A percentile compares a stretch with the other conserved stretches of the same genome.
phyloP scores from a whole-genome alignment of 2,113 vertebrate species.

The Aegypius monachus region DNA sequence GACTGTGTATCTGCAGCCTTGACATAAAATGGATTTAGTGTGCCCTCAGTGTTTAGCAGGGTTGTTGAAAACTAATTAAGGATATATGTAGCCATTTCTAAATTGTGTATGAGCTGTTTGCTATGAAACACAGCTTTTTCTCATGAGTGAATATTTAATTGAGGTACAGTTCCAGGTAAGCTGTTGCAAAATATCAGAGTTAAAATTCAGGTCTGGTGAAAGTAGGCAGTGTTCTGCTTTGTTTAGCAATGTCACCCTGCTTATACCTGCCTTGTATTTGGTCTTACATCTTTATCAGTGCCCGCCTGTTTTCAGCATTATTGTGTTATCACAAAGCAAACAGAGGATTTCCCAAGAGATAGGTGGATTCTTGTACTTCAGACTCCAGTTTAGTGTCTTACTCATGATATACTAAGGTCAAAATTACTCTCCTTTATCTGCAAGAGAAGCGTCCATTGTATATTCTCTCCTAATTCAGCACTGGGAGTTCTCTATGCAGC shows the following conservation, averaged over 20 bases:
- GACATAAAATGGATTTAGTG: constrained; percentile 48
- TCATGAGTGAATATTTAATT: constrained; percentile 37
- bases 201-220: constrained; percentile 43
- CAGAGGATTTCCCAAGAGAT: constrained; percentile 63
- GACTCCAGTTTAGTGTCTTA: constrained; percentile 24
- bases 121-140: constrained; percentile 27
- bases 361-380: constrained; percentile 57
- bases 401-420: background rate
- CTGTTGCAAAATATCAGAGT: background rate
- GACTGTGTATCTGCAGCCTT: constrained; percentile 13
- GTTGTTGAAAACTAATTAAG: constrained; percentile 53
- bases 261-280: constrained; percentile 25
- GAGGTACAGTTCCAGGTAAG: background rate
- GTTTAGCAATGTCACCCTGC: constrained; percentile 36
- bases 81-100: constrained; percentile 44
- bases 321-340: constrained; percentile 36
- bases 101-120: constrained; percentile 6
- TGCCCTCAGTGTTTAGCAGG: background rate
- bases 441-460: background rate
- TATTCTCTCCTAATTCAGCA: background rate
- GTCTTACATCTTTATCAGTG: background rate
- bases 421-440: background rate
- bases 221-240: constrained; percentile 16
- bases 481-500: background rate
- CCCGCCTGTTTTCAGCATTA: background rate